Conservation (phyloP, 2,113 vertebrate species). For the Casuarius casuarius region DNA sequence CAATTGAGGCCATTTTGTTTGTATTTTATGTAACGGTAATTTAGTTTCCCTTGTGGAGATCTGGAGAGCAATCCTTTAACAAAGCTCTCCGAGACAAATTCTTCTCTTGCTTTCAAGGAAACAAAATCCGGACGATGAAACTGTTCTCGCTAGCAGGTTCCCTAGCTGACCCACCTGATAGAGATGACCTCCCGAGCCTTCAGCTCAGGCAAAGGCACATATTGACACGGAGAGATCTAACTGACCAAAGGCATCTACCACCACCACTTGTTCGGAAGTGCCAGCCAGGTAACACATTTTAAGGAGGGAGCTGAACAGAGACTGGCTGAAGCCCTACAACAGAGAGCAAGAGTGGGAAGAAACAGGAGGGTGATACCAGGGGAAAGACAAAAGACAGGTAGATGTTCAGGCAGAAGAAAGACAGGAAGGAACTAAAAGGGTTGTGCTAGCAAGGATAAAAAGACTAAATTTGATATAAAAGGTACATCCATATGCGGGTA, state of each 20-base stretch:
- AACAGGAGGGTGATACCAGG: not conserved
- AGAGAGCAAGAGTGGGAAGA: not conserved
- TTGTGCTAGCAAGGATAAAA: not conserved
- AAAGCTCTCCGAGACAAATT: not conserved
- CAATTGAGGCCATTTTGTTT: not conserved
- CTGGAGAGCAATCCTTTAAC: not conserved
- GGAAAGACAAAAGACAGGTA: not conserved
- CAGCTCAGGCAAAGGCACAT: not conserved
- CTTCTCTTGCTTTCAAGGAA: not conserved
- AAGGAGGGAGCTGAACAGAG: not conserved
- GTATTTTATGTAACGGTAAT: not conserved
- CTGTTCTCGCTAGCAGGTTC: not conserved
- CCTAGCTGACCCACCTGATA: not conserved
- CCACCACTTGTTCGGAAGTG: not conserved
- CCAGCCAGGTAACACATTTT: not conserved
- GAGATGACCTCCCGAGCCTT: fast-evolving
- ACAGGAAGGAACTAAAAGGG: not conserved
- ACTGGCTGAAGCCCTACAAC: not conserved
- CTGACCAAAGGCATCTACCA: not conserved
- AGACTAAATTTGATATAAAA: not conserved
- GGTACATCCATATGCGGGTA: not conserved
- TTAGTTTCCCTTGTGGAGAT: not conserved
- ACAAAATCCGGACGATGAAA: not conserved
- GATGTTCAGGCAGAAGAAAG: not conserved
- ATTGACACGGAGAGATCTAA: fast-evolving